Conservation (phyloP, 2,797 vertebrate species). For the Knipowitschia caucasica region DNA sequence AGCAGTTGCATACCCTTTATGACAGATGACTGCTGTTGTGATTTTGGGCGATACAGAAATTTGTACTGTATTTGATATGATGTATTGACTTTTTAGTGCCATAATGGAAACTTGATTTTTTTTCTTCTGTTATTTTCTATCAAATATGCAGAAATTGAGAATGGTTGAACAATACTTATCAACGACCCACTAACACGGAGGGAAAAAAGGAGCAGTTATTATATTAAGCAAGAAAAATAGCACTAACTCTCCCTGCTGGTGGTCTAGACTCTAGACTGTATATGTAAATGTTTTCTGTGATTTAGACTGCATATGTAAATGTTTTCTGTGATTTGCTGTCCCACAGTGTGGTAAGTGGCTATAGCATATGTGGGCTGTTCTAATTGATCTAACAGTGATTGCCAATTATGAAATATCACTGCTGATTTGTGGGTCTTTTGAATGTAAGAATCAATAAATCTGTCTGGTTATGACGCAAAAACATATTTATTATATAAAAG, state of each 20-base stretch:
- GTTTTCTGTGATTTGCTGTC: background rate
- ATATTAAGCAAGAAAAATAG: background rate
- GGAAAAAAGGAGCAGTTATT: background rate
- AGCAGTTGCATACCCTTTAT: no score
- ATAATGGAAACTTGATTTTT: no score
- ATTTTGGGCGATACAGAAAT: no score
- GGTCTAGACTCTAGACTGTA: no score
- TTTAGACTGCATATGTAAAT: no score
- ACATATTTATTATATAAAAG: background rate
- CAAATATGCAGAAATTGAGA: conserved; percentile 15
- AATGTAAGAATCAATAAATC: background rate
- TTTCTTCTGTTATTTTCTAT: conserved; percentile 25
- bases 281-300: background rate
- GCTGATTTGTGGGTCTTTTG: background rate
- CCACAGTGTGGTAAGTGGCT: background rate
- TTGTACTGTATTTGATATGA: no score
- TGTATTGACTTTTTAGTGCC: no score
- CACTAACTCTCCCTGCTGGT: background rate
- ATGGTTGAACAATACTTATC: conserved; percentile 20
- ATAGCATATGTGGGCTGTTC: background rate
- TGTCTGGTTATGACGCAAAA: no score
- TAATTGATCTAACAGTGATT: background rate
- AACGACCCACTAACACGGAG: background rate
- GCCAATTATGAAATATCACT: background rate
- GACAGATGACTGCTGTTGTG: no score